Evolutionary conservation across 2,797 vertebrate species (phyloP).

Genomic region (Molossus alvarezi): DNA sequence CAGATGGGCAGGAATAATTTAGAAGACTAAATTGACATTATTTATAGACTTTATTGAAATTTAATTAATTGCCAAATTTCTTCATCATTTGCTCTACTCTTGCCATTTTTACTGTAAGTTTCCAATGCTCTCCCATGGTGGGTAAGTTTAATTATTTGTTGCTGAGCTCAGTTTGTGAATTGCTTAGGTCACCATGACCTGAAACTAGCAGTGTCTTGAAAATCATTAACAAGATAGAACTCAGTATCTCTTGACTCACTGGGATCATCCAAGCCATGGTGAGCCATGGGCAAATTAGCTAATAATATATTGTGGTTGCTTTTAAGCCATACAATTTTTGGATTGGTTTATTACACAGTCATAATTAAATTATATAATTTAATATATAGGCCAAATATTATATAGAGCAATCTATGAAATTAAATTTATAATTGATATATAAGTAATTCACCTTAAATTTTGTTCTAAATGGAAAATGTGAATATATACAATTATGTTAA

Average conservation of each 20-base stretch:
- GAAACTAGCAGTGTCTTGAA: background rate
- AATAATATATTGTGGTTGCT: background rate
- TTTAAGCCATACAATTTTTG: background rate
- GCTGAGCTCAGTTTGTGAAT: background rate
- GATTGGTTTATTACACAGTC: background rate
- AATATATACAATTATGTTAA: background rate
- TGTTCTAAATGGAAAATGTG: background rate
- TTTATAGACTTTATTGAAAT: background rate
- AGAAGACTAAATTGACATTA: background rate
- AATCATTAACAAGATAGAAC: background rate
- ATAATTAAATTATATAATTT: background rate
- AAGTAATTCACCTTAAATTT: background rate
- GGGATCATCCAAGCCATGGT: background rate
- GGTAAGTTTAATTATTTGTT: background rate
- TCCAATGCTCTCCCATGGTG: background rate
- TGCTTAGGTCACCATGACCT: background rate
- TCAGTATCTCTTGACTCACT: background rate
- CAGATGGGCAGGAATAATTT: background rate
- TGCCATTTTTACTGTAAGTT: background rate
- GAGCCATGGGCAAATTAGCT: background rate
- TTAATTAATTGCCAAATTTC: background rate
- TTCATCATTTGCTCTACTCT: background rate
- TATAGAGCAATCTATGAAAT: background rate
- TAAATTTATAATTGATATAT: background rate
- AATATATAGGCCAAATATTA: background rate